Percentiles rank a stretch among this genome's conserved stretches.
These are phyloP conservation scores for Nomada lathburiana DNA, from an alignment of 2,888 invertebrate species.

Conservation along the genomic window DNA sequence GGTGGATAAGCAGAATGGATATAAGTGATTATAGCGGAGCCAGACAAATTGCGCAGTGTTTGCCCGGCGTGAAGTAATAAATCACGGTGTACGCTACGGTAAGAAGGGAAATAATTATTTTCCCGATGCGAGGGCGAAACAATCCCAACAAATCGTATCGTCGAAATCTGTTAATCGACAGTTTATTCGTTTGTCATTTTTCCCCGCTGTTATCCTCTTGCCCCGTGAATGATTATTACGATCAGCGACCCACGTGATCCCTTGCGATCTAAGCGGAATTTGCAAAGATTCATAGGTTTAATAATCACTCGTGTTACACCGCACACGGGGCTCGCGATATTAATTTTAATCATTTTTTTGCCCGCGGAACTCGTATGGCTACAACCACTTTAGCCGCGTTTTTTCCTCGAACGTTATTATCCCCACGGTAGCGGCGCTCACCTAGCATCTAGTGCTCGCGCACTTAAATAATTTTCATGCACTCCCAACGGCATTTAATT, in stretches of 20 bases:
- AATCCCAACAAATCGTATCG: not conserved
- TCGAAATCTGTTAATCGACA: conserved; percentile 26
- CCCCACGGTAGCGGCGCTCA: conserved; percentile 24
- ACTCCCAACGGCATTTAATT: conserved; percentile 49
- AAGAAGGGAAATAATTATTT: conserved; percentile 40
- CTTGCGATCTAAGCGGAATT: conserved; percentile 59
- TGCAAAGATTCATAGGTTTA: conserved; percentile 63
- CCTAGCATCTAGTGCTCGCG: conserved; percentile 29
- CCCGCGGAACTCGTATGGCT: conserved; percentile 45
- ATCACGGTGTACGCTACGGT: conserved; percentile 14
- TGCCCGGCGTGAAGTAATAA: conserved; percentile 37
- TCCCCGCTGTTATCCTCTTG: too few relatives aligned
- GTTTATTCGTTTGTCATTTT: not conserved
- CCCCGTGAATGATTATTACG: conserved; percentile 39
- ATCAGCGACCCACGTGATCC: conserved; percentile 3
- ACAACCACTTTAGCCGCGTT: conserved; percentile 54
- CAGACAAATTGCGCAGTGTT: conserved; percentile 26
- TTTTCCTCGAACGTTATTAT: conserved; percentile 64
- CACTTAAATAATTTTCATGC: conserved; percentile 54
- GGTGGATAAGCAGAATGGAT: conserved; percentile 32
- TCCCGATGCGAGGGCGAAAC: conserved; percentile 6
- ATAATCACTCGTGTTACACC: conserved; percentile 52
- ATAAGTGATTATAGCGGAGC: conserved; percentile 38
- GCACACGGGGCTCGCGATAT: conserved; percentile 52
- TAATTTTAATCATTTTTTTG: conserved; percentile 70